Conservation (phyloP, 1,140 invertebrate species). For the Tribolium castaneum region DNA sequence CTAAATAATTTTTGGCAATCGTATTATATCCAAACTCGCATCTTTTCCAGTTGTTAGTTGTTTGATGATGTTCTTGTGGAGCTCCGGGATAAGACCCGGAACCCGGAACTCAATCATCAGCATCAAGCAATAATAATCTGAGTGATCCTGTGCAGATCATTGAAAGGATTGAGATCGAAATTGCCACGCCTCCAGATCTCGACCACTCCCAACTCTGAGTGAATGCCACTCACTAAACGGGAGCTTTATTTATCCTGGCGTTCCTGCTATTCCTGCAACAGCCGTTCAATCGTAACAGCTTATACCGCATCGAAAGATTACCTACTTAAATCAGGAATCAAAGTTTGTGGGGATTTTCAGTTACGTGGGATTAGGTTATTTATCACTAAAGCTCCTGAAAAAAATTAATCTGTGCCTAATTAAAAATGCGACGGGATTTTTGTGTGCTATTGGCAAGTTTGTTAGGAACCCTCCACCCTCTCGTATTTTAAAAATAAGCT, state of each 20-base stretch:
- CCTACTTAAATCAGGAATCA: conserved; percentile 41
- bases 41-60: conserved; percentile 4
- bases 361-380: conserved; percentile 36
- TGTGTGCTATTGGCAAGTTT: conserved; percentile 37
- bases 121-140: conserved; percentile 42
- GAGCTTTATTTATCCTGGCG: conserved; percentile 43
- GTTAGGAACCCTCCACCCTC: conserved; percentile 18
- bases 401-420: conserved; percentile 27
- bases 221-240: conserved; percentile 43
- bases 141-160: conserved; percentile 45
- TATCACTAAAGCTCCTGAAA: conserved; percentile 12
- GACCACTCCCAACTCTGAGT: conserved; percentile 45
- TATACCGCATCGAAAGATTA: conserved; percentile 35
- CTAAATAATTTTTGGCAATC: too few relatives aligned
- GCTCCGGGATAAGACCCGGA: conserved; percentile 22
- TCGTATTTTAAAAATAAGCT: conserved; percentile 42
- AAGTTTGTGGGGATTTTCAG: conserved; percentile 29
- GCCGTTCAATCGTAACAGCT: conserved; percentile 39
- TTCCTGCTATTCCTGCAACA: conserved; percentile 43
- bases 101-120: conserved; percentile 36
- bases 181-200: conserved; percentile 41
- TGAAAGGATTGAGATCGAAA: conserved; percentile 48
- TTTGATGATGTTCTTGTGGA: not conserved
- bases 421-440: conserved; percentile 23
- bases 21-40: too few relatives aligned